phyloP scores from a whole-genome alignment of 2,113 vertebrate genomes.

The Canis aureus region DNA sequence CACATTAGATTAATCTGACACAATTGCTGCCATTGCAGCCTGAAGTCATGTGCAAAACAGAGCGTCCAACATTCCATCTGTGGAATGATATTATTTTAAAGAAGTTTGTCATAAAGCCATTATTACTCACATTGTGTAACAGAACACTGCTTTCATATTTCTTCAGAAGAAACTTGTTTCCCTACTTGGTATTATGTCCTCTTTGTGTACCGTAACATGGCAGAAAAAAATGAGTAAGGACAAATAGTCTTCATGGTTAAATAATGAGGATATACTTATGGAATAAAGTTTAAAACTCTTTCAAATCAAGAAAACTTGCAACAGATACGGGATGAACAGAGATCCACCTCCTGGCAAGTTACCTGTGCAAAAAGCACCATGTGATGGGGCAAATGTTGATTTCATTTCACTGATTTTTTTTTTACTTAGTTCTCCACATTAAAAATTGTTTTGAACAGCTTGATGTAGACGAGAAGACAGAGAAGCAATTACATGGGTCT shows the following conservation, averaged over 20 bases:
- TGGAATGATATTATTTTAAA: background rate
- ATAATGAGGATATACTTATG: background rate
- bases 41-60: background rate
- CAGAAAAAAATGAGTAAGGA: background rate
- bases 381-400: background rate
- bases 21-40: background rate
- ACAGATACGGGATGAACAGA: background rate
- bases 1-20: background rate
- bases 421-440: background rate
- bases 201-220: background rate
- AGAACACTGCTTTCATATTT: background rate
- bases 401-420: conserved; percentile 33
- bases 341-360: background rate
- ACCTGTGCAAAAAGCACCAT: background rate
- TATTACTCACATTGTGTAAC: background rate
- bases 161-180: background rate
- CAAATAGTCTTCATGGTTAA: background rate
- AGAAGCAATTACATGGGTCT: background rate
- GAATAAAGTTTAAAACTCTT: background rate
- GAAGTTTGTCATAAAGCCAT: background rate
- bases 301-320: background rate
- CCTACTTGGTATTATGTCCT: background rate
- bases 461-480: background rate
- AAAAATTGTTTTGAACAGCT: background rate
- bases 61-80: background rate